Percentiles rank a stretch among this genome's conserved stretches.
phyloP scores from a whole-genome alignment of 2,888 invertebrate genomes.

The Chymomyza amoena region DNA sequence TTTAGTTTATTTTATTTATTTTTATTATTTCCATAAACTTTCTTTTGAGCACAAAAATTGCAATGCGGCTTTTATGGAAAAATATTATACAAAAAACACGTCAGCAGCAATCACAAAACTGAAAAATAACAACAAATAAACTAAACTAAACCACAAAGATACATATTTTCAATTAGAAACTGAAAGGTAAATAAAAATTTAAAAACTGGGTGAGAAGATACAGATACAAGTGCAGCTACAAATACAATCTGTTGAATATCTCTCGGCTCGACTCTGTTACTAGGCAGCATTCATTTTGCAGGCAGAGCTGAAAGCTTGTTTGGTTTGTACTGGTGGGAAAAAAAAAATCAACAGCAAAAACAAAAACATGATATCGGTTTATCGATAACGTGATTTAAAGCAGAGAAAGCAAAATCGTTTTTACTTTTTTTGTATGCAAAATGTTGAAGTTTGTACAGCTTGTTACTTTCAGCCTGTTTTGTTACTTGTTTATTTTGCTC shows the following conservation, averaged over 20 bases:
- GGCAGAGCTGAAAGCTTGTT: background rate
- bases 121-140: background rate
- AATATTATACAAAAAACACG: background rate
- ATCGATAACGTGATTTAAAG: no score
- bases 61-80: constrained; percentile 49
- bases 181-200: background rate
- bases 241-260: constrained; percentile 13
- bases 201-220: background rate
- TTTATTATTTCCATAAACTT: background rate
- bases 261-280: background rate
- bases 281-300: background rate
- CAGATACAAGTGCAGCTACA: background rate
- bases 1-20: background rate
- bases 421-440: constrained; percentile 47
- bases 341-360: background rate
- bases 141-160: constrained; percentile 38
- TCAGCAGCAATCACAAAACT: background rate
- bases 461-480: no score
- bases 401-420: no score
- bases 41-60: constrained; percentile 37
- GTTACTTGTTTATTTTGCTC: no score
- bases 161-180: constrained; percentile 43
- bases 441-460: constrained; percentile 40
- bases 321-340: background rate
- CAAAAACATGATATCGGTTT: no score